Base-by-base conservation (phyloP, 2,888 invertebrate species). In the Strigamia crassipes region DNA sequence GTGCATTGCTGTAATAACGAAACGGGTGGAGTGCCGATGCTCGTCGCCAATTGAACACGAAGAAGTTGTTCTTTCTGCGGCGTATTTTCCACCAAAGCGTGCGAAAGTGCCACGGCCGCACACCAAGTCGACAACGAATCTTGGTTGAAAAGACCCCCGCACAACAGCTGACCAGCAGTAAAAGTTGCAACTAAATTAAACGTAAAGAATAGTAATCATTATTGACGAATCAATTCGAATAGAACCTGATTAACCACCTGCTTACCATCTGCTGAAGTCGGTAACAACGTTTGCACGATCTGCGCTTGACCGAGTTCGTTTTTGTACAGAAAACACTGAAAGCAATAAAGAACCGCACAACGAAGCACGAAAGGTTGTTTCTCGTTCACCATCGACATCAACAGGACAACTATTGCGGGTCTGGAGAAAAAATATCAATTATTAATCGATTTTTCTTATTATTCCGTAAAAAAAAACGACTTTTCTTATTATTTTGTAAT, bases 361-460 rank as follows among this genome's bases (percentile, higher is more conserved):
- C 99, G 93, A 86, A 95, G 88, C 0, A 89, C 89, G 87, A 99
- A 94, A 0, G 97, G 94, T 87, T 99, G 99, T 86, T 97, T 97
- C 87, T 99, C 99, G 87, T 98, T 97, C 8, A 97, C 96, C 97
- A 99, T 98, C 0, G 98, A 97, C 95, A 98, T 96, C 10, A 99
- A 89, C 9, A 99, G 90, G 73, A 99, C 95, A 0, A 99, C 95
- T 81, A 99, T 93, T 0, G 96, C 96, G 0, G 98, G 96, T 82
- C 97, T 92, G 86, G 12, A 88, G 86, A n/a, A n/a, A n/a, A n/a
- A n/a, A n/a, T n/a, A n/a, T n/a, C n/a, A n/a, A n/a, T n/a, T n/a
- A n/a, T n/a, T n/a, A n/a, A n/a, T n/a, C n/a, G n/a, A n/a, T n/a
- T n/a, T n/a, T n/a, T n/a, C n/a, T n/a, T n/a, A n/a, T n/a, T n/a